phyloP scores from a whole-genome alignment of 2,888 invertebrate genomes.

The Coelinius sp. region DNA sequence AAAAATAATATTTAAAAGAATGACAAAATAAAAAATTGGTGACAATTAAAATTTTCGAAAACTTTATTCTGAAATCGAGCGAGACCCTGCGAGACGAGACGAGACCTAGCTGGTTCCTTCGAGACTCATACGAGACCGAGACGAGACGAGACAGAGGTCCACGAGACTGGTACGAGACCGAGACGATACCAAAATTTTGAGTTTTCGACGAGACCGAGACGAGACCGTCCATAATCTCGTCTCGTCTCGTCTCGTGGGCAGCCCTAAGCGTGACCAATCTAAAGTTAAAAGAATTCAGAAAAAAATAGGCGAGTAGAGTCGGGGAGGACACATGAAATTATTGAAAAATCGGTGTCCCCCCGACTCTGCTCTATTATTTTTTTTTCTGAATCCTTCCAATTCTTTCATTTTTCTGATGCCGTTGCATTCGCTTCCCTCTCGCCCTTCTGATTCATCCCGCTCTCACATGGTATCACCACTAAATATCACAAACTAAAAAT shows the following conservation, averaged over 20 bases:
- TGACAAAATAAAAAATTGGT: not conserved
- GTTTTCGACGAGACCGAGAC: not conserved
- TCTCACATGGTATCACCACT: no score
- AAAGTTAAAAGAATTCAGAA: no score
- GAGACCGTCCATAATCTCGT: not conserved
- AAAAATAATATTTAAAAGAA: not conserved
- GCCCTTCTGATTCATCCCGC: no score
- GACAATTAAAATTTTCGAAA: not conserved
- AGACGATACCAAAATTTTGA: not conserved
- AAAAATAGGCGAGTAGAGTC: no score
- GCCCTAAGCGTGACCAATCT: not conserved
- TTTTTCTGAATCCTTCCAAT: no score
- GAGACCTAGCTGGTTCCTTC: not conserved
- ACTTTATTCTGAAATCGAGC: not conserved
- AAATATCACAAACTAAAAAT: no score
- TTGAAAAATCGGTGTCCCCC: no score
- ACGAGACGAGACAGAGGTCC: not conserved
- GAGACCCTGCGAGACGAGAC: not conserved
- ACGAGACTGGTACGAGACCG: not conserved
- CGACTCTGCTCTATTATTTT: no score
- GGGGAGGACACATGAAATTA: no score
- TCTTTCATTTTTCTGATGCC: no score
- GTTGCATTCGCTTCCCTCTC: no score
- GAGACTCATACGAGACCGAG: not conserved
- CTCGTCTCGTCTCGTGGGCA: conserved; percentile 7